Percentiles rank a stretch among this genome's conserved stretches.
These are phyloP conservation scores for Corythaixoides concolor DNA, from an alignment of 2,113 vertebrate species.

Conservation along the genomic window DNA sequence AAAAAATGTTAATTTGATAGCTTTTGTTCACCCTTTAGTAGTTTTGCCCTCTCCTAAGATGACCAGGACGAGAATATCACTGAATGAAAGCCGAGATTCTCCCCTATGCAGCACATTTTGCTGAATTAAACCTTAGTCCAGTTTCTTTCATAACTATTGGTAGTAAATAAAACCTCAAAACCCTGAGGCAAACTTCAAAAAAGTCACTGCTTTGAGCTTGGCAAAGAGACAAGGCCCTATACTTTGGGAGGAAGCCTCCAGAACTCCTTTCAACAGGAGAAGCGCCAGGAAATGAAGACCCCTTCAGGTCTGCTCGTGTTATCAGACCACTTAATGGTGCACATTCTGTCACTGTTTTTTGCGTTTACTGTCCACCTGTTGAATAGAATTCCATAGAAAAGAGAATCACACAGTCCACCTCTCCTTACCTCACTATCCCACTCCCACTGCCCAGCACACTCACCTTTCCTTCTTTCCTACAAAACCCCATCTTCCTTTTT, in stretches of 20 bases:
- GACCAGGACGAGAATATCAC: background rate
- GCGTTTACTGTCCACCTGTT: background rate
- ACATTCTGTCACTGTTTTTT: background rate
- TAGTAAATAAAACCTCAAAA: background rate
- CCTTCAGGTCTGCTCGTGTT: background rate
- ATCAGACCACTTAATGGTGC: background rate
- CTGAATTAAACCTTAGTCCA: background rate
- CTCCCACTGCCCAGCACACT: rapidly evolving
- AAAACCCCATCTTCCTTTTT: background rate
- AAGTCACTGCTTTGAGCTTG: background rate
- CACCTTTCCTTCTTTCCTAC: background rate
- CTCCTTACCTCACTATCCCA: background rate
- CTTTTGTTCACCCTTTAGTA: background rate
- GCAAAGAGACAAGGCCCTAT: background rate
- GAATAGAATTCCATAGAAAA: background rate
- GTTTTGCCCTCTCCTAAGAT: background rate
- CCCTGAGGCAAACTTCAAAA: background rate
- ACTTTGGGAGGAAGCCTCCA: background rate
- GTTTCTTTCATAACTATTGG: background rate
- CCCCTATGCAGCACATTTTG: background rate
- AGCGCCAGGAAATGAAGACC: background rate
- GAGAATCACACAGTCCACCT: background rate
- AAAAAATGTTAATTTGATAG: background rate
- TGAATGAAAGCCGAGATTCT: background rate
- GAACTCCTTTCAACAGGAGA: background rate